A percentile compares a stretch with the other conserved stretches of the same genome.
These are phyloP conservation scores for Tinamus major DNA, from an alignment of 2,797 vertebrate species.

Conservation along the genomic window DNA sequence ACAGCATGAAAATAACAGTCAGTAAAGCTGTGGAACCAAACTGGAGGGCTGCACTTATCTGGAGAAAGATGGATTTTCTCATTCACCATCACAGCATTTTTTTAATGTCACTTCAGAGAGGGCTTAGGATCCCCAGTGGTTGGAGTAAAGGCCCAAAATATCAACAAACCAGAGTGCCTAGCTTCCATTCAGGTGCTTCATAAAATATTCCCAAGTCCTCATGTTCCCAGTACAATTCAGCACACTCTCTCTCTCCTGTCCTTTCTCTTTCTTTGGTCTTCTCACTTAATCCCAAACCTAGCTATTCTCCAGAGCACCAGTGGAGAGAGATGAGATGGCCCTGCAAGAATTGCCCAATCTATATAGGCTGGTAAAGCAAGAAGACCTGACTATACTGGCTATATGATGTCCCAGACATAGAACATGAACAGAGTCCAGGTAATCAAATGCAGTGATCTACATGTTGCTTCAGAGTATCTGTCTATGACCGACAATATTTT, in stretches of 20 bases:
- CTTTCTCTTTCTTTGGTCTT: neutral
- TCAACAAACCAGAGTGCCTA: neutral
- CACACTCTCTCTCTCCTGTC: neutral
- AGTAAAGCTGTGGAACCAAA: neutral
- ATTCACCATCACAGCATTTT: neutral
- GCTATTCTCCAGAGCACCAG: neutral
- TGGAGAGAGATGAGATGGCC: neutral
- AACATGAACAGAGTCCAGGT: neutral
- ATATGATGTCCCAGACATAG: neutral
- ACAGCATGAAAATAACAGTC: neutral
- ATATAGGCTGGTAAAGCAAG: neutral
- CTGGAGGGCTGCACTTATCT: neutral
- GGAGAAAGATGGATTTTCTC: neutral
- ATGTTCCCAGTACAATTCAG: neutral
- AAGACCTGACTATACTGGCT: neutral
- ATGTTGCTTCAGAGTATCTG: neutral
- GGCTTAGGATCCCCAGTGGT: neutral
- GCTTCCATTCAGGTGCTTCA: neutral
- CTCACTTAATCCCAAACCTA: neutral
- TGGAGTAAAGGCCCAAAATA: neutral
- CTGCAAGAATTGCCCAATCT: neutral
- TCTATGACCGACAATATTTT: neutral
- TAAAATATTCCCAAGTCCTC: neutral
- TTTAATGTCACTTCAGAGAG: neutral
- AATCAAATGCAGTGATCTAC: neutral